Conservation (phyloP, 2,888 invertebrate genomes). For the Ectemnius lituratus region DNA sequence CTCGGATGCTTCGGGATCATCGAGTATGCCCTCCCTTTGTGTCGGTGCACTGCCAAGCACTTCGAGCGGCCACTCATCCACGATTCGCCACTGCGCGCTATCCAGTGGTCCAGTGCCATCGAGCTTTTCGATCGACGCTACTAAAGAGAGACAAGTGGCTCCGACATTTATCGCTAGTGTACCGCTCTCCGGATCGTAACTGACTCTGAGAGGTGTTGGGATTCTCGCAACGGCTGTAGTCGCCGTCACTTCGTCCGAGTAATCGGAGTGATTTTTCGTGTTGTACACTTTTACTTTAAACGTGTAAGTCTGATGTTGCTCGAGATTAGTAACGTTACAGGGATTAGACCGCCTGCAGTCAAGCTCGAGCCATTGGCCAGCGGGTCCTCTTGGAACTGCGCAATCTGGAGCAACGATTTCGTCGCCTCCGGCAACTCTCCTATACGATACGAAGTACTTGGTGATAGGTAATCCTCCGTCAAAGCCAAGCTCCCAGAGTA, state of each 20-base stretch:
- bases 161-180: slow-evolving; percentile 89
- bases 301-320: slow-evolving; percentile 91
- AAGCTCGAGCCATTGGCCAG: slow-evolving; percentile 87
- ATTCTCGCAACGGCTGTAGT: slow-evolving; percentile 92
- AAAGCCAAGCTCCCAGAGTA: slow-evolving; percentile 94
- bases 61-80: slow-evolving; percentile 86
- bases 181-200: slow-evolving; percentile 88
- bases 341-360: slow-evolving; percentile 92
- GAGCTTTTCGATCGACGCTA: slow-evolving; percentile 87
- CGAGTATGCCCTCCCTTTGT: slow-evolving; percentile 85
- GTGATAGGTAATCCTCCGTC: slow-evolving; percentile 93
- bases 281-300: slow-evolving; percentile 95
- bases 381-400: slow-evolving; percentile 80
- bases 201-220: slow-evolving; percentile 88
- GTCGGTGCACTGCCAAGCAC: slow-evolving; percentile 85
- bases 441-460: slow-evolving; percentile 91
- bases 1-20: slow-evolving; percentile 79
- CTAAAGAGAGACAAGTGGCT: slow-evolving; percentile 87
- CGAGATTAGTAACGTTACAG: slow-evolving; percentile 91
- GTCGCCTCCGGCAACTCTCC: slow-evolving; percentile 83
- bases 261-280: slow-evolving; percentile 91
- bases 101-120: slow-evolving; percentile 80
- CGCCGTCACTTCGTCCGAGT: slow-evolving; percentile 89
- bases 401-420: slow-evolving; percentile 83
- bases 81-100: slow-evolving; percentile 82